A percentile compares a stretch with the other conserved stretches of the same genome.
Conservation (phyloP, 2,888 invertebrate species). For the Dexiosoma caninum region DNA sequence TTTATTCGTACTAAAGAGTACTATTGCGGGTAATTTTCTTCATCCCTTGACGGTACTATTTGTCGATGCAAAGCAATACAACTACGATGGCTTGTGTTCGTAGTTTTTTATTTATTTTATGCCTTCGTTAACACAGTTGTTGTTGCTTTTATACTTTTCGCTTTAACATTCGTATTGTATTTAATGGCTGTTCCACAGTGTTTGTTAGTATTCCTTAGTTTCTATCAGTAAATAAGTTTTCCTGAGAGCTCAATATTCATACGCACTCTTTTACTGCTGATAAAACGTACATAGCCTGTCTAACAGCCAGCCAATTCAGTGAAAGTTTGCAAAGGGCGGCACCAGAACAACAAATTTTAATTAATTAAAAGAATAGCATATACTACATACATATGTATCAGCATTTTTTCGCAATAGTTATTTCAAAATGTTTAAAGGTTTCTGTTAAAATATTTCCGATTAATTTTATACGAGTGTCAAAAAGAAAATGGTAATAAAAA, state of each 20-base stretch:
- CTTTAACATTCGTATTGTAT: slow-evolving; percentile 16
- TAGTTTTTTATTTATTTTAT: not conserved
- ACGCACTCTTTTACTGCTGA: slow-evolving; percentile 58
- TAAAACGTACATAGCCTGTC: slow-evolving; percentile 34
- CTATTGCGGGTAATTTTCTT: not conserved
- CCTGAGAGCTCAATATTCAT: slow-evolving; percentile 54
- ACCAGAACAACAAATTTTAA: slow-evolving; percentile 34
- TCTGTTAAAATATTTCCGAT: not conserved
- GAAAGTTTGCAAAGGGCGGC: slow-evolving; percentile 60
- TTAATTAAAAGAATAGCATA: slow-evolving; percentile 26
- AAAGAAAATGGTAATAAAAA: slow-evolving; percentile 14
- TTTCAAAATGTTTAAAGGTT: not conserved
- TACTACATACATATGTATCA: too few relatives aligned
- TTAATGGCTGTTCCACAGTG: slow-evolving; percentile 11
- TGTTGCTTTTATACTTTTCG: not conserved
- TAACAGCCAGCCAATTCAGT: slow-evolving; percentile 19
- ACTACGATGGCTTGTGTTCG: slow-evolving; percentile 5
- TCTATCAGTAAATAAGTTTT: slow-evolving; percentile 56
- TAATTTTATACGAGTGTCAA: slow-evolving; percentile 7
- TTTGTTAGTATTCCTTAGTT: slow-evolving; percentile 41
- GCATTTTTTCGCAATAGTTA: too few relatives aligned
- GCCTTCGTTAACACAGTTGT: slow-evolving; percentile 11
- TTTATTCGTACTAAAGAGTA: not conserved
- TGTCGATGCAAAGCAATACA: not conserved
- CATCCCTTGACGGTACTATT: slow-evolving; percentile 8